Evolutionary conservation across 2,113 vertebrate genomes (phyloP).

Genomic region (Etheostoma spectabile): DNA sequence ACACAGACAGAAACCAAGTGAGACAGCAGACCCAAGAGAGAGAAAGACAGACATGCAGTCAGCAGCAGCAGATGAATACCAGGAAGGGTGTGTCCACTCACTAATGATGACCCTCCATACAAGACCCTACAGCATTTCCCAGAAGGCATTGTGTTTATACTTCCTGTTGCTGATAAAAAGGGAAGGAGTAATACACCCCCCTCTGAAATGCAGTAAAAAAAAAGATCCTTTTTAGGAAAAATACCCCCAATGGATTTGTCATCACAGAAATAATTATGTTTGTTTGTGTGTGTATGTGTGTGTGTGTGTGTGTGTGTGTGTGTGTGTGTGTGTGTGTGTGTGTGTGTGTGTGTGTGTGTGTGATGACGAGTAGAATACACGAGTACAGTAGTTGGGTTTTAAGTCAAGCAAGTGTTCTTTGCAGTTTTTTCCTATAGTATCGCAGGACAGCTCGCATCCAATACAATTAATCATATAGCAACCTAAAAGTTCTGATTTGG

Average conservation of each 20-base stretch:
- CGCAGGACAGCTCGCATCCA: too few species aligned
- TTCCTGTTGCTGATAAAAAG: conserved; percentile 77
- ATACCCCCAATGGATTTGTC: conserved; percentile 9
- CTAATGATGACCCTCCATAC: conserved; percentile 71
- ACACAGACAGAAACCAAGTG: not conserved
- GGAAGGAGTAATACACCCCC: conserved; percentile 8
- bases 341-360: too few species aligned
- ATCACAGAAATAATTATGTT: conserved; percentile 8
- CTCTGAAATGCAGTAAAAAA: conserved; percentile 35
- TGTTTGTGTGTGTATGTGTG: not conserved
- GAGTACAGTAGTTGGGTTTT: too few species aligned
- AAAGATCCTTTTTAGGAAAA: conserved; percentile 59
- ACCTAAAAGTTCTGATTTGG: not conserved
- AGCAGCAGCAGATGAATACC: conserved; percentile 52
- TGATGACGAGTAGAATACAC: too few species aligned
- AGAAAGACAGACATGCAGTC: conserved; percentile 2
- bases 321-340: too few species aligned
- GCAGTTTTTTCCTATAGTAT: too few species aligned
- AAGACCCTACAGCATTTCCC: conserved; percentile 67
- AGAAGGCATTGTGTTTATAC: conserved; percentile 78
- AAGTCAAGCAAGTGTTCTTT: not conserved
- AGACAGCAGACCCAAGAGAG: not conserved
- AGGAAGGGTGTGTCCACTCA: conserved; percentile 81
- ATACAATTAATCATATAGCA: not conserved
- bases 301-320: not conserved